phyloP scores from a whole-genome alignment of 2,888 invertebrate species.

The Athalia cordata region DNA sequence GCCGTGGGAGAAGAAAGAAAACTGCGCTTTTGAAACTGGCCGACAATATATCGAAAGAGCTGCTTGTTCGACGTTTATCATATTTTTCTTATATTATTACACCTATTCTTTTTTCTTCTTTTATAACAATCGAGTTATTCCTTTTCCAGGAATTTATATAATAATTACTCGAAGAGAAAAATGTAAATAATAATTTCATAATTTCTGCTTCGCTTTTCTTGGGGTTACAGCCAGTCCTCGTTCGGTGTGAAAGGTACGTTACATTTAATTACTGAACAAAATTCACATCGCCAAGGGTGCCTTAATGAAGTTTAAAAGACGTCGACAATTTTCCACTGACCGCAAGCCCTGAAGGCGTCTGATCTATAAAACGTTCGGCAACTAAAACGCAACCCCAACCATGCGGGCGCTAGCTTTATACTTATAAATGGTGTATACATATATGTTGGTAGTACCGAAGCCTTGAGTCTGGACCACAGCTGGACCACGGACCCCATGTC shows the following conservation, averaged over 20 bases:
- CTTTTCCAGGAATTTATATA: too few species aligned
- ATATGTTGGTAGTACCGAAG: constrained; percentile 51
- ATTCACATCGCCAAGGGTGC: constrained; percentile 12
- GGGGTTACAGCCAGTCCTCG: too few species aligned
- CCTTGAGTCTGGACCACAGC: constrained; percentile 71
- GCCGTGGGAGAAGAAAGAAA: neutral
- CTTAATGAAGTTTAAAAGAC: constrained; percentile 43
- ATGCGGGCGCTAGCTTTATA: too few species aligned
- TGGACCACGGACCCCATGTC: constrained; percentile 49
- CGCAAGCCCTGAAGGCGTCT: constrained; percentile 38
- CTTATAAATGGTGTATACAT: neutral
- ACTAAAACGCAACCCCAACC: neutral
- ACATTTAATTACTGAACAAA: constrained; percentile 38
- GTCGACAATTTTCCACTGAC: constrained; percentile 41
- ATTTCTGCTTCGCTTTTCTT: neutral
- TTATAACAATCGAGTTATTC: too few species aligned
- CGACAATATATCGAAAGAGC: neutral
- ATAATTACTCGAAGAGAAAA: too few species aligned
- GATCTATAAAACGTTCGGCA: neutral
- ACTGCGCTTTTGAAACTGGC: constrained; percentile 15
- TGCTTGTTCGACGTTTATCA: neutral
- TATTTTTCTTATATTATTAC: neutral
- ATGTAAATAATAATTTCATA: too few species aligned
- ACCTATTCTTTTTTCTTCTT: too few species aligned
- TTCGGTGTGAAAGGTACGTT: too few species aligned